Evolutionary conservation across 2,888 invertebrate species (phyloP).

Genomic region (Acheta domesticus): DNA sequence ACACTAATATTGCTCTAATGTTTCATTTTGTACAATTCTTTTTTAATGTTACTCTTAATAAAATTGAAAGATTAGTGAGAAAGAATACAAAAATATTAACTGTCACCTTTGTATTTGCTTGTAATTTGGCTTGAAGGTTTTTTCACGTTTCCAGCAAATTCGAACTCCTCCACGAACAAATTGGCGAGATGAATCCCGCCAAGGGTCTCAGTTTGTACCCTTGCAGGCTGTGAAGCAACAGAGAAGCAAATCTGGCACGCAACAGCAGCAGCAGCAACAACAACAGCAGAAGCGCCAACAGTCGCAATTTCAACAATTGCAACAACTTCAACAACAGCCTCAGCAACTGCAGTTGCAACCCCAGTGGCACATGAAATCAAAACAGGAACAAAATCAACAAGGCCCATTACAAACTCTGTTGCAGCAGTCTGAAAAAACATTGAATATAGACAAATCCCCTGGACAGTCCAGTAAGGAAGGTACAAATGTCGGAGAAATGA

Average conservation of each 20-base stretch:
- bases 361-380: not conserved
- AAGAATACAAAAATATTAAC: too few relatives aligned
- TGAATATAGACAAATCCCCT: too few relatives aligned
- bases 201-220: slow-evolving; percentile 49
- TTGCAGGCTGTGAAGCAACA: slow-evolving; percentile 50
- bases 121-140: too few relatives aligned
- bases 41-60: too few relatives aligned
- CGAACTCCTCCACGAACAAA: not conserved
- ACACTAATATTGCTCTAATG: too few relatives aligned
- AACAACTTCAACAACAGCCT: not conserved
- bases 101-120: too few relatives aligned
- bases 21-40: too few relatives aligned
- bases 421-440: too few relatives aligned
- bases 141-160: not conserved
- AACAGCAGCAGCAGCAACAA: slow-evolving; percentile 30
- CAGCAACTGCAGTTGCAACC: not conserved
- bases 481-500: not conserved
- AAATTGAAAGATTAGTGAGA: too few relatives aligned
- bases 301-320: slow-evolving; percentile 35
- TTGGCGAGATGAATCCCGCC: not conserved
- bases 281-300: slow-evolving; percentile 36
- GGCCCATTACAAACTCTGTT: too few relatives aligned
- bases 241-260: slow-evolving; percentile 30
- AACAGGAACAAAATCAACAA: not conserved
- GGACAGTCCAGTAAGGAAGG: too few relatives aligned